Percentiles rank a stretch among this genome's conserved stretches.
phyloP scores from a whole-genome alignment of 2,113 vertebrate species.

The Symphodus melops region DNA sequence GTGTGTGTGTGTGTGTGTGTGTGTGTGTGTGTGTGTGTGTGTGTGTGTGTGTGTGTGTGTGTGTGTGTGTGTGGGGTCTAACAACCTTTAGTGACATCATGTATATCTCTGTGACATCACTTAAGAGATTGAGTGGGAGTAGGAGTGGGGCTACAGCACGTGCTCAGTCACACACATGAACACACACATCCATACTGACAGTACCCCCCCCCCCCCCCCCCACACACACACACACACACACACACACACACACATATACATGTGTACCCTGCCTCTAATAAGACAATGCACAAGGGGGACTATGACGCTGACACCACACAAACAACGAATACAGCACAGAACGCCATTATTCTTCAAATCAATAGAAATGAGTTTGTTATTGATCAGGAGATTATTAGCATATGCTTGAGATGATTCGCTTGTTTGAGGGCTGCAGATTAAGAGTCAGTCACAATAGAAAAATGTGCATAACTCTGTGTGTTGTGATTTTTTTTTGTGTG shows the following conservation, averaged over 20 bases:
- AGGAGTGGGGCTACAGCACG: constrained; percentile 1
- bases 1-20: no score
- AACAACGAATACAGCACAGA: constrained; percentile 11
- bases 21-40: constrained; percentile 6
- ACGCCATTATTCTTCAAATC: not conserved
- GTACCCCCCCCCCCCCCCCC: not conserved
- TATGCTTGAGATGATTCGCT: not conserved
- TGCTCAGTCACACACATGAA: constrained; percentile 24
- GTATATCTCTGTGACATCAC: constrained; percentile 54
- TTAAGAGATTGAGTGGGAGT: constrained; percentile 62
- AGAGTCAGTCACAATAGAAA: no score
- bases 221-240: no score
- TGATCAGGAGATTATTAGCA: constrained; percentile 21
- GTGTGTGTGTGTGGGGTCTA: constrained; percentile 8
- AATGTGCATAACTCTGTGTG: no score
- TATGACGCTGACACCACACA: constrained; percentile 18
- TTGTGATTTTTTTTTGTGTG: no score
- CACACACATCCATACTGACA: not conserved
- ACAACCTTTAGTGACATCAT: constrained; percentile 50
- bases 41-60: constrained; percentile 11
- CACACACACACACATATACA: not conserved
- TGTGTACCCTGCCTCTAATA: not conserved
- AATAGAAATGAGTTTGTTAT: constrained; percentile 20
- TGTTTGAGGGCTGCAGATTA: not conserved
- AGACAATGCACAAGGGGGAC: not conserved